A percentile compares a stretch with the other conserved stretches of the same genome.
Conservation (phyloP, 2,113 vertebrate species). For the Pitta sordida region DNA sequence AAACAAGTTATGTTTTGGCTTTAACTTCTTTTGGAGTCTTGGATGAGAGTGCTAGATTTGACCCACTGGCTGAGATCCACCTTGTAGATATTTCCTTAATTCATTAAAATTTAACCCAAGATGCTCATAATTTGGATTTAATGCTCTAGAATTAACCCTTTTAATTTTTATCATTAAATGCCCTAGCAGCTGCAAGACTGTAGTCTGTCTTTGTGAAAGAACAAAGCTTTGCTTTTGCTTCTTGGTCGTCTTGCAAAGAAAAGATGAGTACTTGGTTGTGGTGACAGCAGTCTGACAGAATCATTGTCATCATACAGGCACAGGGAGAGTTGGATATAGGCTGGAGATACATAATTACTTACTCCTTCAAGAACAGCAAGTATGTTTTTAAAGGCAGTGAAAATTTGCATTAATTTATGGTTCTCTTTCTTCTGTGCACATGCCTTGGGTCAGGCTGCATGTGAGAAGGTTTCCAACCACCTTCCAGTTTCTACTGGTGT, state of each 20-base stretch:
- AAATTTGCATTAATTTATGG: neutral
- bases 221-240: neutral
- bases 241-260: neutral
- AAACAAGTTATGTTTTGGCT: slow-evolving; percentile 43
- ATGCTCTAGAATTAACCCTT: neutral
- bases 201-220: neutral
- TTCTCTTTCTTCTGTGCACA: neutral
- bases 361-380: neutral
- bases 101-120: neutral
- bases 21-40: slow-evolving; percentile 23
- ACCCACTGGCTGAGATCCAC: slow-evolving; percentile 37
- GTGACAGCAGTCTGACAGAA: neutral
- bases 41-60: slow-evolving; percentile 25
- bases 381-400: neutral
- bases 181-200: neutral
- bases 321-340: neutral
- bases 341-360: neutral
- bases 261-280: neutral
- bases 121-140: neutral
- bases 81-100: neutral
- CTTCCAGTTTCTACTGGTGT: slow-evolving; percentile 12
- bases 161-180: neutral
- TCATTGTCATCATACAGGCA: neutral
- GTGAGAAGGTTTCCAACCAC: neutral
- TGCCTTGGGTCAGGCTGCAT: neutral